Evolutionary conservation across 1,140 invertebrate genomes (phyloP), one percentile per base, ranked within the genome.

Genomic region (Diabrotica virgifera): DNA sequence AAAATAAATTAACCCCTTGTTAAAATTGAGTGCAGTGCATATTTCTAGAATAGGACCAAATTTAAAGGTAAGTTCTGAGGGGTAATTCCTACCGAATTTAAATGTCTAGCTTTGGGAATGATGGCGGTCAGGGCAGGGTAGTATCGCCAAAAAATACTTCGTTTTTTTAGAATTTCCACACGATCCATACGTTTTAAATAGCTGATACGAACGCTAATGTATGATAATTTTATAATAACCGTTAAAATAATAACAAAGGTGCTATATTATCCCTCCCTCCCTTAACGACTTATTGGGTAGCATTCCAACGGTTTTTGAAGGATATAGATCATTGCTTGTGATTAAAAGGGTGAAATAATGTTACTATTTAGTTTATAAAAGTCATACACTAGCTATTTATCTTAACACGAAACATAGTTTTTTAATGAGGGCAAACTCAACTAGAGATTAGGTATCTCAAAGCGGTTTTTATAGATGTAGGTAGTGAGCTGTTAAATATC

Each of bases 41-140:
- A 24, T 50, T 51, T 37, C 38, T n/a, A 63, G 62, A 24, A 57
- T 38, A 52, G 52, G 54, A 50, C 51, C 36, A 52, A 52, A 50
- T 10, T 52, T 51, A 60, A 67, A 73, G 68, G 69, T 71, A 69
- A 66, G 70, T 46, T 46, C 36, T 53, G 52, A 59, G 63, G 24
- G 13, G 50, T 53, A 24, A 36, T 64, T 56, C 13, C 52, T 62
- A 53, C 55, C 35, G 37, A 13, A 51, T 56, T 63, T 66, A 55
- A 66, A 36, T 56, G 11, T 38, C 51, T 52, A 59, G 58, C 53
- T 14, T 57, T n/a, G 35, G 10, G 63, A 61, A 65, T 70, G 64
- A 74, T 74, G 72, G 71, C 71, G 70, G 72, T 72, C 59, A 9
- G 56, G 63, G n/a, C 36, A 38, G 54, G 56, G 55, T 59, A 55